Evolutionary conservation across 2,797 vertebrate genomes (phyloP).

Genomic region (Stomatorhinus walkeri): DNA sequence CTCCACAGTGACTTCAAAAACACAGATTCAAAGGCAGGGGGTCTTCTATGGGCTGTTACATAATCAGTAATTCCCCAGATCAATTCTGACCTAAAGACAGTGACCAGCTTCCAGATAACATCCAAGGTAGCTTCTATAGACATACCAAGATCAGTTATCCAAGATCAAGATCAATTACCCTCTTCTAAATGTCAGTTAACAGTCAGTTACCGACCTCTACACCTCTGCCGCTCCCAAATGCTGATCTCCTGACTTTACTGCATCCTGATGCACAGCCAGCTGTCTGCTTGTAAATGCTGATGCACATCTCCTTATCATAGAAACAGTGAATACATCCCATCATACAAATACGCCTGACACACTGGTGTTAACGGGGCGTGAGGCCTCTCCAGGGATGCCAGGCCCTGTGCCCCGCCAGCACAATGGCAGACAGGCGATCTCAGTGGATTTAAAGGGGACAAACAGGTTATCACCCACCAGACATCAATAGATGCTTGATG

Average conservation of each 20-base stretch:
- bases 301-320: neutral
- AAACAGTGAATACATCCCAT: neutral
- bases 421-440: neutral
- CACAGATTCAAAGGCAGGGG: neutral
- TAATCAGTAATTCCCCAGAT: neutral
- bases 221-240: neutral
- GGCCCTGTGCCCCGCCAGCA: neutral
- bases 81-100: neutral
- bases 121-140: neutral
- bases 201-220: neutral
- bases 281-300: neutral
- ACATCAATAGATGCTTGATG: conserved; percentile 40
- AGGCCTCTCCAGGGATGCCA: neutral
- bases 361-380: neutral
- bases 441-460: conserved; percentile 32
- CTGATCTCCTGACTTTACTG: neutral
- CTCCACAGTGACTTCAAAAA: neutral
- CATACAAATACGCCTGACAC: neutral
- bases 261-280: neutral
- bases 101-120: neutral
- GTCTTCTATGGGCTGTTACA: neutral
- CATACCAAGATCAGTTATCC: neutral
- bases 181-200: neutral
- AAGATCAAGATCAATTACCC: neutral
- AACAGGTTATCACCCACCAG: conserved; percentile 37